Evolutionary conservation across 2,888 invertebrate genomes (phyloP).

Genomic region (Hypolimnas misippus): DNA sequence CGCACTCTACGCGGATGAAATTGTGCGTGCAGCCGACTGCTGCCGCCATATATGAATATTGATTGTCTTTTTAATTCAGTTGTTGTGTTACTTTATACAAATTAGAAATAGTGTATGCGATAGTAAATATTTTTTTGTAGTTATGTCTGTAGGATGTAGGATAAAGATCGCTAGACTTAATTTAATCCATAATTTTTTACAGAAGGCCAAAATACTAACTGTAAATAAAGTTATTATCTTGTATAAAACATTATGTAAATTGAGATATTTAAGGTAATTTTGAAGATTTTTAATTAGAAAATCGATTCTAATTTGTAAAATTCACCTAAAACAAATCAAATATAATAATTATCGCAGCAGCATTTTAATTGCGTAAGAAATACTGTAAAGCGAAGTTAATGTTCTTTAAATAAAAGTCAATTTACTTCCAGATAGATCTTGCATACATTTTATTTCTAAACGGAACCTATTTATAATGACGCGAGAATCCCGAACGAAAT

Average conservation of each 20-base stretch:
- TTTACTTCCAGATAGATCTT: background rate
- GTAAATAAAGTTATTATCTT: no score
- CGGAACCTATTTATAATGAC: background rate
- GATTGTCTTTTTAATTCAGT: slow-evolving; percentile 26
- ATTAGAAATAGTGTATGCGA: background rate
- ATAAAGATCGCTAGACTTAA: no score
- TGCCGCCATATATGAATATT: slow-evolving; percentile 39
- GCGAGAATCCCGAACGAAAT: background rate
- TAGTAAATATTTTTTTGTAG: background rate
- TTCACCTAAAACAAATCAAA: no score
- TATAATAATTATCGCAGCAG: no score
- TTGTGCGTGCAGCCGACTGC: slow-evolving; percentile 68
- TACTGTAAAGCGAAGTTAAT: background rate
- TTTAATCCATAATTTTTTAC: no score
- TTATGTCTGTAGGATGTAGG: no score
- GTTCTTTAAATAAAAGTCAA: background rate
- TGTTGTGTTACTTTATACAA: background rate
- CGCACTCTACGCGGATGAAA: slow-evolving; percentile 70
- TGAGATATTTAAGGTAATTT: no score
- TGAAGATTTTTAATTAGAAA: no score
- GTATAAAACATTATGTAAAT: no score
- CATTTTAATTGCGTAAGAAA: no score
- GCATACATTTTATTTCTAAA: background rate
- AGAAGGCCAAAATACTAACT: no score
- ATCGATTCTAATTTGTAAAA: no score